phyloP scores from a whole-genome alignment of 1,140 invertebrate species.

The Leptopilina boulardi region DNA sequence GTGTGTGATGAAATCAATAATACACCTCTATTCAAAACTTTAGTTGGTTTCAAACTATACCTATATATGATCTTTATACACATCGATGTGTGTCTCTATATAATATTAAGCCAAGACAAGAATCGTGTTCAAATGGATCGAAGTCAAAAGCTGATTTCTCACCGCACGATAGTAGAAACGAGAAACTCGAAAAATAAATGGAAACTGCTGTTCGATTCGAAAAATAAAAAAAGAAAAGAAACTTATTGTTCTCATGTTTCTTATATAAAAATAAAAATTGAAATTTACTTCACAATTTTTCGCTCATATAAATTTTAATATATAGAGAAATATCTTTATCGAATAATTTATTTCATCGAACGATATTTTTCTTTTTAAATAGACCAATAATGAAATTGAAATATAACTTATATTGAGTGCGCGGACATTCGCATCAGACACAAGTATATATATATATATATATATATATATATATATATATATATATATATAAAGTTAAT shows the following conservation, averaged over 20 bases:
- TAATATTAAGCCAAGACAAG: neutral
- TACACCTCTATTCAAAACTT: slow-evolving; percentile 62
- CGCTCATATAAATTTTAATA: neutral
- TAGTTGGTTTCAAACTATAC: slow-evolving; percentile 23
- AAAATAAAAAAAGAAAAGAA: neutral
- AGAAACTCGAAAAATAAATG: neutral
- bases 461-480: too few relatives aligned
- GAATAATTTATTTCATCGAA: too few relatives aligned
- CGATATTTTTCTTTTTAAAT: neutral
- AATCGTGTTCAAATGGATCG: neutral
- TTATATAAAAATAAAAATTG: neutral
- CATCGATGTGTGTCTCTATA: neutral
- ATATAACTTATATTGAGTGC: too few relatives aligned
- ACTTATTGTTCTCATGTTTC: slow-evolving; percentile 11
- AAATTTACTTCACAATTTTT: neutral
- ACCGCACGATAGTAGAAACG: neutral
- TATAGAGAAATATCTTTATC: neutral
- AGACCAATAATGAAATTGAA: too few relatives aligned
- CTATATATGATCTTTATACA: slow-evolving; percentile 30
- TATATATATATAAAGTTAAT: too few relatives aligned
- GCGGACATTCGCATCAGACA: neutral
- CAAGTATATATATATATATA: too few relatives aligned
- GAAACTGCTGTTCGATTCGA: slow-evolving; percentile 6
- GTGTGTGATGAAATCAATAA: slow-evolving; percentile 68
- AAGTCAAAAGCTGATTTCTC: slow-evolving; percentile 28